phyloP scores from a whole-genome alignment of 1,140 invertebrate species.

The Antheraea pernyi region DNA sequence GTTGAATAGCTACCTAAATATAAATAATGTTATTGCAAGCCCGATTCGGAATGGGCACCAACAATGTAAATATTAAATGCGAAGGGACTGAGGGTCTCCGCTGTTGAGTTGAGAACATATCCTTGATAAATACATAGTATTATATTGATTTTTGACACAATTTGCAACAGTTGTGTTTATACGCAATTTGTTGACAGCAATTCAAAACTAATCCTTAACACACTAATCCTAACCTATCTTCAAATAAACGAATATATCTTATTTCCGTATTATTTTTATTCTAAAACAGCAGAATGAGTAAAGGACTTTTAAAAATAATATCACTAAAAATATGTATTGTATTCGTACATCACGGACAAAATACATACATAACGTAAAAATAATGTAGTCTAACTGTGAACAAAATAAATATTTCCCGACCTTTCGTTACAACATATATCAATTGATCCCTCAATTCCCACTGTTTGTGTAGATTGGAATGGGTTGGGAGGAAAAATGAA shows the following conservation, averaged over 20 bases:
- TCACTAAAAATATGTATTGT: not conserved
- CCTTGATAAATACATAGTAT: not conserved
- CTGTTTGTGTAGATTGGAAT: not conserved
- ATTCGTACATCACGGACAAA: constrained; percentile 10
- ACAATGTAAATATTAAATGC: constrained; percentile 25
- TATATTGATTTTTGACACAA: too few species aligned
- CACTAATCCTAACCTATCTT: too few species aligned
- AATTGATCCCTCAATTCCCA: constrained; percentile 18
- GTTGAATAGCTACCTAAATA: constrained; percentile 10
- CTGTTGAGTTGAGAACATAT: constrained; percentile 9
- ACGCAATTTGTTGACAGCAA: too few species aligned
- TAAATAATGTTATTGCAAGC: constrained; percentile 10
- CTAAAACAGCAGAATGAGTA: not conserved
- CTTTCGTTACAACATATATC: constrained; percentile 19
- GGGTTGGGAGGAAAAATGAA: not conserved
- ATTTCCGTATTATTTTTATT: not conserved
- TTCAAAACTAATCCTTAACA: too few species aligned
- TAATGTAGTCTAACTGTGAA: constrained; percentile 17
- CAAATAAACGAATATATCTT: too few species aligned
- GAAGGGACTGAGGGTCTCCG: constrained; percentile 3
- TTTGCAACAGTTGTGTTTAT: too few species aligned
- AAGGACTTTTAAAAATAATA: not conserved
- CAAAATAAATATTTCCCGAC: constrained; percentile 29
- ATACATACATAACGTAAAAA: constrained; percentile 9
- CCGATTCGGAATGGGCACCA: not conserved